These are phyloP conservation scores for Ornithoptera priamus DNA, from an alignment of 2,888 invertebrate genomes.

Conservation along the genomic window DNA sequence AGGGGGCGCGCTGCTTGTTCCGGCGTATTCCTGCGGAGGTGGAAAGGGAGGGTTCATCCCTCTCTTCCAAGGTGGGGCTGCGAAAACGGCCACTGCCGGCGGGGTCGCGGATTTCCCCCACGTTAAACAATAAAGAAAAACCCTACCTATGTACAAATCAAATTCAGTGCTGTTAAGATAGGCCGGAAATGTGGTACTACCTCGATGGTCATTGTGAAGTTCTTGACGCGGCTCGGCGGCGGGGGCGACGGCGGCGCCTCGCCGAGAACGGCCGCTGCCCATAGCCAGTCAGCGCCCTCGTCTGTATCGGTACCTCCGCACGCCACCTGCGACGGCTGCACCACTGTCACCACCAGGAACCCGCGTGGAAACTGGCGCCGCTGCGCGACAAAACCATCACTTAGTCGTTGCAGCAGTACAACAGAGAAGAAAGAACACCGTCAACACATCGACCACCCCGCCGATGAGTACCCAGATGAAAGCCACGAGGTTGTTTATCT, in stretches of 20 bases:
- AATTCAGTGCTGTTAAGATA: neutral
- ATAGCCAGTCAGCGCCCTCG: conserved; percentile 54
- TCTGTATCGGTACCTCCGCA: conserved; percentile 44
- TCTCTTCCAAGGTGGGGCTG: too few relatives aligned
- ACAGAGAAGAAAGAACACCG: too few relatives aligned
- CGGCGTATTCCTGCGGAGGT: too few relatives aligned
- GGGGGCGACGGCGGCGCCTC: conserved; percentile 26
- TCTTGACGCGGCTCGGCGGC: conserved; percentile 40
- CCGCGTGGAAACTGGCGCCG: conserved; percentile 55
- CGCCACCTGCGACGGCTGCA: conserved; percentile 44
- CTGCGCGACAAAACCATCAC: conserved; percentile 38
- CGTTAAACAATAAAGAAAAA: too few relatives aligned
- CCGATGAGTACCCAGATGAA: too few relatives aligned
- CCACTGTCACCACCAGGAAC: conserved; percentile 57
- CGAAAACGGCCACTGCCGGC: too few relatives aligned
- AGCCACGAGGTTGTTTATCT: too few relatives aligned
- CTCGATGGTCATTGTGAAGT: conserved; percentile 44
- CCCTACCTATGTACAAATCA: too few relatives aligned
- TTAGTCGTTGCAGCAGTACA: neutral
- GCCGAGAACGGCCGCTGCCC: conserved; percentile 45
- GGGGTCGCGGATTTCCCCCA: too few relatives aligned
- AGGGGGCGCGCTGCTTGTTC: too few relatives aligned
- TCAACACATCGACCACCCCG: too few relatives aligned
- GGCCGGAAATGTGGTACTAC: conserved; percentile 33
- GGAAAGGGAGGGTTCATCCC: too few relatives aligned